Evolutionary conservation across 1,140 invertebrate genomes (phyloP).

Genomic region (Diuraphis noxia): DNA sequence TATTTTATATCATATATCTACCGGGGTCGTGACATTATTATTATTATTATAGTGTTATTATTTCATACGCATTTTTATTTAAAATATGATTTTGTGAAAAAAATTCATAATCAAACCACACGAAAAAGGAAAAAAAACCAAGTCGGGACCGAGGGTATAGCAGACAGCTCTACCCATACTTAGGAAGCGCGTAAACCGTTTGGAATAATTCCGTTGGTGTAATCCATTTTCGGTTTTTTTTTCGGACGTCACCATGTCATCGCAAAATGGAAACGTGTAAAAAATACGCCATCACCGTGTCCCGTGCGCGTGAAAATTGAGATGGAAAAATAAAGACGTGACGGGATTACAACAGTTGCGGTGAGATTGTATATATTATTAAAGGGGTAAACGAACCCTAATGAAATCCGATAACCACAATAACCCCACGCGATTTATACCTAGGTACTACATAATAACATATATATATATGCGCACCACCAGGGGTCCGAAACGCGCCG

Average conservation of each 20-base stretch:
- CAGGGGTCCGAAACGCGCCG: neutral
- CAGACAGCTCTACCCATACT: neutral
- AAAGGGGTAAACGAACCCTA: constrained; percentile 6
- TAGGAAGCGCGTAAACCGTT: neutral
- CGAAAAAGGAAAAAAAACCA: neutral
- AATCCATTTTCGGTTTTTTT: neutral
- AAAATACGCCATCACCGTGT: neutral
- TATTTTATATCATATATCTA: neutral
- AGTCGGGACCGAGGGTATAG: neutral
- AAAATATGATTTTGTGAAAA: neutral
- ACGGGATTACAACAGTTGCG: neutral
- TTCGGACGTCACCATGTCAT: neutral
- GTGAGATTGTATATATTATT: neutral
- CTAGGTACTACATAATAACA: neutral
- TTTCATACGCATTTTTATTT: neutral
- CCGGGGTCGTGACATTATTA: neutral
- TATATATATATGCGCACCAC: neutral
- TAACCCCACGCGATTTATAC: neutral
- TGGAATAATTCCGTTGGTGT: neutral
- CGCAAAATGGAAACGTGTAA: neutral
- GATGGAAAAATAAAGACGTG: neutral
- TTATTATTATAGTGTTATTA: neutral
- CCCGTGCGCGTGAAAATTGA: neutral
- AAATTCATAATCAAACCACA: neutral
- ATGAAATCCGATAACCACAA: constrained; percentile 23